phyloP scores from a whole-genome alignment of 2,888 invertebrate species.

The Volucella inanis region DNA sequence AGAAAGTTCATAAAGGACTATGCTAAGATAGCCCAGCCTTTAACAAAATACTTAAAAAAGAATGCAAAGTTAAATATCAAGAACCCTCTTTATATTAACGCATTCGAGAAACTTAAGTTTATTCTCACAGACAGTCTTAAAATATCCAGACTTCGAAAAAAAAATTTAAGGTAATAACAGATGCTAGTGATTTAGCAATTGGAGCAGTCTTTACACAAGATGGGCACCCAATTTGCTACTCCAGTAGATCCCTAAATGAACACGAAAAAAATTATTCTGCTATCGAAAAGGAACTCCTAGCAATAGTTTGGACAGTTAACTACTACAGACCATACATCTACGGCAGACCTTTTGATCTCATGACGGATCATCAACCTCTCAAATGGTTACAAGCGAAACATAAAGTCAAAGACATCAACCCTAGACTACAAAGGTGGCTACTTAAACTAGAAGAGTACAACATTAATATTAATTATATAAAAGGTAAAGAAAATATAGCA shows the following conservation, averaged over 20 bases:
- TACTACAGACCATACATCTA: too few species aligned
- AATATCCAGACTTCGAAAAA: conserved; percentile 33
- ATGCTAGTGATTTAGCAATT: conserved; percentile 40
- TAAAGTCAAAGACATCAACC: not conserved
- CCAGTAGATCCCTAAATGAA: conserved; percentile 16
- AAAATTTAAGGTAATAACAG: conserved; percentile 18
- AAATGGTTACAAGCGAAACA: not conserved
- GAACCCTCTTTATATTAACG: conserved; percentile 9
- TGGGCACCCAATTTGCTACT: conserved; percentile 28
- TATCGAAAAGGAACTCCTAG: too few species aligned
- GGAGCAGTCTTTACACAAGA: conserved; percentile 28
- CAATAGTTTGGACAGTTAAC: too few species aligned
- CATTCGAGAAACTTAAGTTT: conserved; percentile 43
- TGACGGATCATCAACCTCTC: not conserved
- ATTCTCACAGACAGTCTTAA: conserved; percentile 26
- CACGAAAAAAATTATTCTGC: conserved; percentile 33
- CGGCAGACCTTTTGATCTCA: too few species aligned
- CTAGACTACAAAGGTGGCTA: conserved; percentile 1
- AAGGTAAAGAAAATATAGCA: conserved; percentile 37
- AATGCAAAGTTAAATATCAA: conserved; percentile 21
- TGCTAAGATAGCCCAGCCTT: conserved; percentile 5
- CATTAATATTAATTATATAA: conserved; percentile 24
- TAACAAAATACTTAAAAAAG: conserved; percentile 27
- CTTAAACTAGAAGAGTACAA: conserved; percentile 22
- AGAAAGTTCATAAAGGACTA: conserved; percentile 11